Base-by-base conservation (phyloP, 2,113 vertebrate genomes). In the Dicentrarchus labrax region DNA sequence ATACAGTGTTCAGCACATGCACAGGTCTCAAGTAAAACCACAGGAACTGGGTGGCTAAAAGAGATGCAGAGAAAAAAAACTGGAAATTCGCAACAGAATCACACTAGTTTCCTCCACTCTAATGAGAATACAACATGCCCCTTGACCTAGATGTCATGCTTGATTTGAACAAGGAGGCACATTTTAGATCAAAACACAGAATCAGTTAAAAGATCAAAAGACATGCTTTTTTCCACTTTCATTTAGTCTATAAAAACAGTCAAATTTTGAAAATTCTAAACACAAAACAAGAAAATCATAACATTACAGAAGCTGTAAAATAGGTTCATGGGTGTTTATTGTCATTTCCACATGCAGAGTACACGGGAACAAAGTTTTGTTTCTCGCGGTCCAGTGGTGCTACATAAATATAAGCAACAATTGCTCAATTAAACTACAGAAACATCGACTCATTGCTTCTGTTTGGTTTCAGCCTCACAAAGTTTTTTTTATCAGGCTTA, bases 11-110 rank as follows among this genome's bases (percentile, higher is more conserved):
- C 57, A 69, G 56, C 47, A 43, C 39, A 15, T n/a, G 41, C 43
- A 41, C 43, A 39, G 39, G 30, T 51, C 87, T 21, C 57, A 66
- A 39, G n/a, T 9, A 3, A 75, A 87, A 86, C 62, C 71, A 72
- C 72, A 85, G 39, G n/a, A 83, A 6, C 65, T 38, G 12, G 10
- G 17, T 65, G 36, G 41, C 6, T n/a, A 13, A 21, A 39, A 69
- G 30, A 53, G 6, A 53, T 9, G 56, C 2, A 8, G 3, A 21
- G 8, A 9, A 2, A 38, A 38, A 64, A 17, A 36, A 21, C 22
- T 5, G 9, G 38, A 41, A 39, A 64, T 77, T 30, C 47, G 17
- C n/a, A 54, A 11, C 24, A 7, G 53, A 67, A 47, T 47, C 6
- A 4, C 10, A 38, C 1, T 13, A 21, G 2, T 45, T 48, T 80